Base-by-base conservation (phyloP, 2,797 vertebrate species). In the Kryptopterus vitreolus region DNA sequence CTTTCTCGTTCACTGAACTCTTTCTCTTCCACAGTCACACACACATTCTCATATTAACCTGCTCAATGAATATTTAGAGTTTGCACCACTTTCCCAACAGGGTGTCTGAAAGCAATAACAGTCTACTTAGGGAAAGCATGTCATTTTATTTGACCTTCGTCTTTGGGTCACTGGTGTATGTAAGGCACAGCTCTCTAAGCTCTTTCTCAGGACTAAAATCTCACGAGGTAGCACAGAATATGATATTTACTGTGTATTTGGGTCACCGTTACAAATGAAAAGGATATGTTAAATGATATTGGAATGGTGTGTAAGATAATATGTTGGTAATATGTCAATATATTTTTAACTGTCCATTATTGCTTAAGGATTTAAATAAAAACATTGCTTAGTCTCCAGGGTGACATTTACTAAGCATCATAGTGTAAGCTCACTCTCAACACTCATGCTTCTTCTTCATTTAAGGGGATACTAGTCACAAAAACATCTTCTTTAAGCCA, bases 51-150 rank as follows among this genome's bases (percentile, higher is more conserved):
- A 53, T 5, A 26, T 61, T 74, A 48, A n/a, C n/a, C 24, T 53
- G 43, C 82, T 78, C 24, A 58, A 74, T 80, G 80, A 84, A 82
- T 84, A 71, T 80, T 85, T 77, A 57, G 65, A 53, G 24, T 52
- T n/a, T 18, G 9, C 38, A 61, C 63, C 59, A 52, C 31, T 85
- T 68, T 79, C 15, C 22, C 72, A 69, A 52, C 50, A 62, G 16
- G 46, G 35, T 69, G 33, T 63, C 71, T 81, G 33, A 71, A 78
- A 79, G 84, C 68, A 43, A 62, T 75, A 62, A 77, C 53, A 57
- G 57, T 55, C 58, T 61, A 33, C 55, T 78, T 53, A 38, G 63
- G 68, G 33, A 72, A 83, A 53, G 76, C 20, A 22, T 71, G 65
- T 50, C 66, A 61, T 76, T 82, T 70, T 74, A 79, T 79, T 46